Percentiles rank a stretch among this genome's conserved stretches.
phyloP scores from a whole-genome alignment of 2,797 vertebrate genomes.

The Anomalospiza imberbis region DNA sequence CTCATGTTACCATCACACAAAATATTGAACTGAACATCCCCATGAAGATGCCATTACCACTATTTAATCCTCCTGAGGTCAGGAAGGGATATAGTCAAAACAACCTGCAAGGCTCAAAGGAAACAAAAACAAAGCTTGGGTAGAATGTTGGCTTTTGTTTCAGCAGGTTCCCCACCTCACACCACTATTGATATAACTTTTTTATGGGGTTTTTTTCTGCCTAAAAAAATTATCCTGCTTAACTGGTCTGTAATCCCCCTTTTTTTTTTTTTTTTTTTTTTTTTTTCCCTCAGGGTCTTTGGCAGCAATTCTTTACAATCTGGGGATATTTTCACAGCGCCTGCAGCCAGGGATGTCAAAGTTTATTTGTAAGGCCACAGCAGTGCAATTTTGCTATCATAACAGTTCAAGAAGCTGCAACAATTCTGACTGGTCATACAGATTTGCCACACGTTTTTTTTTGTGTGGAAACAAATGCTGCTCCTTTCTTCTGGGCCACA shows the following conservation, averaged over 20 bases:
- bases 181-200: not conserved
- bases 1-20: not conserved
- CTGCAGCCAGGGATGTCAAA: not conserved
- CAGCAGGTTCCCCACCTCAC: not conserved
- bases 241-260: not conserved
- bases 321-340: not conserved
- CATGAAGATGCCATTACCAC: not conserved
- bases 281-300: not conserved
- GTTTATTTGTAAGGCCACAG: not conserved
- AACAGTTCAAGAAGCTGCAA: not conserved
- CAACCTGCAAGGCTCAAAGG: not conserved
- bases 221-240: not conserved
- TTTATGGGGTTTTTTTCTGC: not conserved
- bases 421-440: not conserved
- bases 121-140: not conserved
- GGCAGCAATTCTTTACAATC: not conserved
- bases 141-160: not conserved
- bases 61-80: not conserved
- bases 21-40: not conserved
- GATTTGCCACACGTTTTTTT: not conserved
- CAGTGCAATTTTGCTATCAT: not conserved
- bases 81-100: not conserved
- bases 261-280: too few species aligned
- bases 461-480: not conserved
- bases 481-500: not conserved